Evolutionary conservation across 2,888 invertebrate genomes (phyloP).

Genomic region (Odontocolon sp.): DNA sequence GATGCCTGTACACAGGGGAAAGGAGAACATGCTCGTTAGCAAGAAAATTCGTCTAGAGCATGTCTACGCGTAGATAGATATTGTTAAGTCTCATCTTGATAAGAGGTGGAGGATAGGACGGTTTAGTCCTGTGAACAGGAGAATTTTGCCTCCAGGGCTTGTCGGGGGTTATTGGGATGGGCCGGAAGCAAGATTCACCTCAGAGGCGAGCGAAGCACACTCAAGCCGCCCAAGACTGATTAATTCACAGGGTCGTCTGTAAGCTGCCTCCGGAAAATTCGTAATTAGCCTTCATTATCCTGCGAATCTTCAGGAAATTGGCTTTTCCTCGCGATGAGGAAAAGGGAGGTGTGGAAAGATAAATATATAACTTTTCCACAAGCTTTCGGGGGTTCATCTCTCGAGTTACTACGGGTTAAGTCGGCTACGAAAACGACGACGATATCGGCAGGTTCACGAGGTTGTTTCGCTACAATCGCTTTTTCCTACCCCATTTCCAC

Average conservation of each 20-base stretch:
- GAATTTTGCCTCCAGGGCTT: conserved; percentile 19
- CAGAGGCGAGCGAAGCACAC: background rate
- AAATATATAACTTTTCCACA: conserved; percentile 58
- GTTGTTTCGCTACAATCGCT: background rate
- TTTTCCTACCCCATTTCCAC: background rate
- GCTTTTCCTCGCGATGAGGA: conserved; percentile 28
- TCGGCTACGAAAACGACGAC: background rate
- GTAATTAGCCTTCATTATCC: conserved; percentile 65
- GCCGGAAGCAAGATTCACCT: conserved; percentile 16
- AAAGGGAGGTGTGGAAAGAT: conserved; percentile 37
- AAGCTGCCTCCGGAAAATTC: conserved; percentile 56
- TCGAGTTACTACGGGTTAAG: too few species aligned
- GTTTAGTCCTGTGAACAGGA: conserved; percentile 21
- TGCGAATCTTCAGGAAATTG: conserved; percentile 55
- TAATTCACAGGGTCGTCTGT: conserved; percentile 54
- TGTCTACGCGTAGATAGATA: conserved; percentile 11
- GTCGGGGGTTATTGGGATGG: conserved; percentile 24
- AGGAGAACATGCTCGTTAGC: background rate
- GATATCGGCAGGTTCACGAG: background rate
- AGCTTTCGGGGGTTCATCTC: too few species aligned
- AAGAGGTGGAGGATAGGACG: background rate
- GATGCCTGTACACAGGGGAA: background rate
- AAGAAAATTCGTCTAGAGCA: conserved; percentile 13
- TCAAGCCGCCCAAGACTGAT: conserved; percentile 47
- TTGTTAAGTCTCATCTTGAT: conserved; percentile 14